phyloP scores from a whole-genome alignment of 2,888 invertebrate species.

The Scaptomyza tumidula region DNA sequence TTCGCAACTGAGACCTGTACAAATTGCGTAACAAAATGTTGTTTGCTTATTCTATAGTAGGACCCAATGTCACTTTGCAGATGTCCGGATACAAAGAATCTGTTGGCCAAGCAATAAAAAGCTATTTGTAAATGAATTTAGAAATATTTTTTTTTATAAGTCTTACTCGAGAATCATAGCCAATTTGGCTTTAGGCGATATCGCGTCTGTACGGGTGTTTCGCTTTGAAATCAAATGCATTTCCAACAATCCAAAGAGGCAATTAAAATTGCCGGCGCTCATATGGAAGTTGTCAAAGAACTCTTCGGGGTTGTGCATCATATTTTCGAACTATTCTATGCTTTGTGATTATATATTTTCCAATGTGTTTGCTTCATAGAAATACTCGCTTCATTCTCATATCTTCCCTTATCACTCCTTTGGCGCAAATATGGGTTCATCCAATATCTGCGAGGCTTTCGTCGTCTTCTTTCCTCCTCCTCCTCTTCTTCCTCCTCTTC shows the following conservation, averaged over 20 bases:
- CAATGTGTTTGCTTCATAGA: background rate
- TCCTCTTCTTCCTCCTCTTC: background rate
- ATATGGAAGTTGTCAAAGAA: background rate
- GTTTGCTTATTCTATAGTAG: background rate
- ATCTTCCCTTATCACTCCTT: background rate
- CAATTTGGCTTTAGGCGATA: background rate
- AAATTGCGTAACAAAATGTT: background rate
- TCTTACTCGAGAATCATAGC: conserved; percentile 1
- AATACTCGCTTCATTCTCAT: background rate
- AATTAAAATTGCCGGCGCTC: background rate
- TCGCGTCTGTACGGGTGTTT: background rate
- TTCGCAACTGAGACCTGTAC: background rate
- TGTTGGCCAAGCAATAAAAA: background rate
- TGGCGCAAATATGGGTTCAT: background rate
- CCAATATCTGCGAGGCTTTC: background rate
- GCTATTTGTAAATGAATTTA: background rate
- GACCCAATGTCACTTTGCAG: background rate
- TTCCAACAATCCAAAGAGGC: background rate
- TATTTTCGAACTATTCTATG: background rate
- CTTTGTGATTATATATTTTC: background rate
- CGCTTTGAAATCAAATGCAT: background rate
- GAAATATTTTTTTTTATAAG: background rate
- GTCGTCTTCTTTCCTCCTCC: background rate
- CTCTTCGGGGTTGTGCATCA: background rate
- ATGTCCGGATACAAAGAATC: background rate